Conservation (phyloP, 2,888 invertebrate species). For the Pollenia labialis region DNA sequence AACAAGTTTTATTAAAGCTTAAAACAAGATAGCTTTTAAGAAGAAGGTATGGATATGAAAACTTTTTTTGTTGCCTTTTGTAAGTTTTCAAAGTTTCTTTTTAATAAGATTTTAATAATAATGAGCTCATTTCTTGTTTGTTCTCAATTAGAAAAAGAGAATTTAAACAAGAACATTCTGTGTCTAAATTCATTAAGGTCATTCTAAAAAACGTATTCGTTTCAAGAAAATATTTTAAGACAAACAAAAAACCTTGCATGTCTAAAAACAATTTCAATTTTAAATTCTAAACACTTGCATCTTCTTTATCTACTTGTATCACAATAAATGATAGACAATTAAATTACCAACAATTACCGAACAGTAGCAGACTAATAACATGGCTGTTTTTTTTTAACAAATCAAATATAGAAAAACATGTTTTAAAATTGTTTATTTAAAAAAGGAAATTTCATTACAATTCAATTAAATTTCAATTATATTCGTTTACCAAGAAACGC, state of each 20-base stretch:
- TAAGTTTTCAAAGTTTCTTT: no score
- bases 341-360: slow-evolving; percentile 61
- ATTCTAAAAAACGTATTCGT: neutral
- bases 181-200: neutral
- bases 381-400: slow-evolving; percentile 28
- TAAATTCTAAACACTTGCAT: slow-evolving; percentile 55
- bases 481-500: slow-evolving; percentile 76
- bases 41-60: no score
- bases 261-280: slow-evolving; percentile 47
- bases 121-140: no score
- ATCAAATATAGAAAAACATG: slow-evolving; percentile 25
- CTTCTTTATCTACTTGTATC: slow-evolving; percentile 28
- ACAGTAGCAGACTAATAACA: slow-evolving; percentile 33
- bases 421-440: slow-evolving; percentile 10
- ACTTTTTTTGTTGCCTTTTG: no score
- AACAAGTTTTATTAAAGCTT: no score
- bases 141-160: neutral
- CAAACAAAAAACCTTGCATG: slow-evolving; percentile 44
- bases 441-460: slow-evolving; percentile 49
- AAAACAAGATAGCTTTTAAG: no score
- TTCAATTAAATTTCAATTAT: slow-evolving; percentile 66
- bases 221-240: slow-evolving; percentile 1
- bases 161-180: neutral
- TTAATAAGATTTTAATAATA: no score
- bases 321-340: slow-evolving; percentile 53